These are phyloP conservation scores for Trigoniulus corallinus DNA, from an alignment of 1,140 invertebrate species.

Conservation along the genomic window DNA sequence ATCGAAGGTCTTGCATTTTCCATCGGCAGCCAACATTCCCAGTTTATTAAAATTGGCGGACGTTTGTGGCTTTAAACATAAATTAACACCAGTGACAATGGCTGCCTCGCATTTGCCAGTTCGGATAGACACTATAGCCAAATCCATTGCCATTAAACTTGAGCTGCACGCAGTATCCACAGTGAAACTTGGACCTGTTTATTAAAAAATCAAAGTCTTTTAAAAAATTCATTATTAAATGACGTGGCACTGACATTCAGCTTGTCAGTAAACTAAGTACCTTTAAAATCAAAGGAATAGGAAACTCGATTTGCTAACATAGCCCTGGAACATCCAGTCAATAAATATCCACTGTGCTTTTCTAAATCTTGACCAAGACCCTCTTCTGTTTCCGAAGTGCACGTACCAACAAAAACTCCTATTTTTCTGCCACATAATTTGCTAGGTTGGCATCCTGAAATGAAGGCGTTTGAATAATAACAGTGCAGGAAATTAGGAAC, in stretches of 20 bases:
- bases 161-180: constrained; percentile 45
- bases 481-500: neutral
- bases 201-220: neutral
- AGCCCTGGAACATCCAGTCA: constrained; percentile 43
- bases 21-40: constrained; percentile 33
- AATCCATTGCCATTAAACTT: constrained; percentile 34
- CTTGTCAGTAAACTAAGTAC: constrained; percentile 16
- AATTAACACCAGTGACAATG: constrained; percentile 36
- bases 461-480: neutral
- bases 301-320: constrained; percentile 50
- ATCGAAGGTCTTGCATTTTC: constrained; percentile 38
- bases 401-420: constrained; percentile 35
- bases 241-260: no score
- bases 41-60: constrained; percentile 23
- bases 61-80: constrained; percentile 35
- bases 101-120: constrained; percentile 36
- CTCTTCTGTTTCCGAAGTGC: constrained; percentile 15
- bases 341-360: constrained; percentile 35
- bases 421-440: constrained; percentile 27
- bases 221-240: neutral
- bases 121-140: constrained; percentile 35
- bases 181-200: constrained; percentile 33
- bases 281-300: constrained; percentile 44
- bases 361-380: constrained; percentile 17
- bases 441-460: neutral